Evolutionary conservation across 2,797 vertebrate genomes (phyloP).

Genomic region (Calcarius lapponicus): DNA sequence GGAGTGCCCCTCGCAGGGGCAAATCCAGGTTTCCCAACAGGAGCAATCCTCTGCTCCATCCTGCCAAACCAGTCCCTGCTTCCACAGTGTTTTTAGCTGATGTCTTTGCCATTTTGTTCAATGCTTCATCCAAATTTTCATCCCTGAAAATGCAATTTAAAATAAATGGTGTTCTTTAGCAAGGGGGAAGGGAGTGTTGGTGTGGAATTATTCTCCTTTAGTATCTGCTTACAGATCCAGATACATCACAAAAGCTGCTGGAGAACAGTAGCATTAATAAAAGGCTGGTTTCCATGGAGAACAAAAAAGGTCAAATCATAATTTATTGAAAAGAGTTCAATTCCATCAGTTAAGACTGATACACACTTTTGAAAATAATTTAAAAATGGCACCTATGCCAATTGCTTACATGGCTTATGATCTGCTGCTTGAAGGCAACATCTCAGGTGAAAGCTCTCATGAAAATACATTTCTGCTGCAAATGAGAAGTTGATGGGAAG

Average conservation of each 20-base stretch:
- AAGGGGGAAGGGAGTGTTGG: background rate
- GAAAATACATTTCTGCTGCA: constrained; percentile 52
- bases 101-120: background rate
- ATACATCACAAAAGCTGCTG: background rate
- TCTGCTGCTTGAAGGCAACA: constrained; percentile 51
- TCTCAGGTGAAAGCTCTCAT: constrained; percentile 55
- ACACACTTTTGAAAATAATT: background rate
- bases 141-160: background rate
- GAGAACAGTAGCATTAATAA: constrained; percentile 4
- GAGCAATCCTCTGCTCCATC: background rate
- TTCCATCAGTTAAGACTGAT: constrained; percentile 24
- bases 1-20: background rate
- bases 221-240: background rate
- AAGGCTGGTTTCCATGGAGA: constrained; percentile 71
- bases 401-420: constrained; percentile 65
- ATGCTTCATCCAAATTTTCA: background rate
- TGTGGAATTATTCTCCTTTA: background rate
- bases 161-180: background rate
- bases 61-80: rapidly evolving
- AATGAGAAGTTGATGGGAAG: constrained; percentile 57
- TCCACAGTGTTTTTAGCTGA: background rate
- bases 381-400: constrained; percentile 31
- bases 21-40: background rate
- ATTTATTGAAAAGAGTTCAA: constrained; percentile 31
- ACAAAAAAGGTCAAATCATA: constrained; percentile 59